Base-by-base conservation (phyloP, 2,113 vertebrate genomes). In the Pseudorasbora parva region DNA sequence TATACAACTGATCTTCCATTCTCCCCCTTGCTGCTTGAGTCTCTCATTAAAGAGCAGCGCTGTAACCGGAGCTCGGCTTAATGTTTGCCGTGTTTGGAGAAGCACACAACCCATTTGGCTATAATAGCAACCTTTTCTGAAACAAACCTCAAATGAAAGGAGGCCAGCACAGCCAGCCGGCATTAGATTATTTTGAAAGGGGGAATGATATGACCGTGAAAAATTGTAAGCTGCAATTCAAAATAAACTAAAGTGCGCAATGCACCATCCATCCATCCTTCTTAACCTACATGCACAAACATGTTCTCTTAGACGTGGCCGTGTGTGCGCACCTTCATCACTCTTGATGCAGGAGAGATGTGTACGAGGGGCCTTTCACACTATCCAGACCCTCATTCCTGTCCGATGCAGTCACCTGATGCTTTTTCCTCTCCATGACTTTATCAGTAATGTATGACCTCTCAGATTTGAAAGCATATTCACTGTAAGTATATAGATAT, bases 41-140 rank as follows among this genome's bases (percentile, higher is more conserved):
- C 92, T 93, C 93, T 94, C 92, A 93, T 94, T 93, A 93, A 88
- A 88, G 92, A 91, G 91, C 93, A 91, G 89, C 85, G 82, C 86
- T 92, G 93, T 92, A 95, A 95, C 93, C 82, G 14, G 93, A 95
- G 91, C 90, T 84, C 74, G 2, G 86, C 80, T 90, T 94, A 95
- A 95, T 94, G 92, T 92, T 92, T 71, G 90, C 91, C 68, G 86
- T 94, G 93, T 94, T 94, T 94, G 91, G 90, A 92, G 87, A 92
- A 93, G 91, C 87, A 89, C 86, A 92, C 90, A 93, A 93, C 91
- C 92, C 92, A 91, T 94, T 94, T 92, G 89, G 91, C 90, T 90
- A 88, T 92, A 94, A 93, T 92, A 93, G 93, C 88, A 88, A 92
- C 89, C 86, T 92, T 94, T 93, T 92, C 84, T 92, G 92, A 93